phyloP scores from a whole-genome alignment of 2,113 vertebrate genomes.

The Lynx canadensis region DNA sequence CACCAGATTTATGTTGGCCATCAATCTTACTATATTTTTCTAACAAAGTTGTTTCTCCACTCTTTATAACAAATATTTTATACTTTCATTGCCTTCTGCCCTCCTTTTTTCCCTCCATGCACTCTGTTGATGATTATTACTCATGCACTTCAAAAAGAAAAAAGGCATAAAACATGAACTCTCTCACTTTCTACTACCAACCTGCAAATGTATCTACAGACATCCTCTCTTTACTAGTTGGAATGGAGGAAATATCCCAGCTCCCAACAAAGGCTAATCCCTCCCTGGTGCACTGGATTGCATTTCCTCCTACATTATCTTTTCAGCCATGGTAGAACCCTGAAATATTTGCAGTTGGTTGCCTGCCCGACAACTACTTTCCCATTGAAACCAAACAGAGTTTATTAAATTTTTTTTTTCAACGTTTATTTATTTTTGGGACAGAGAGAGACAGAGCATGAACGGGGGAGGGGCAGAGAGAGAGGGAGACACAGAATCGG shows the following conservation, averaged over 20 bases:
- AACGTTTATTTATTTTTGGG: too few species aligned
- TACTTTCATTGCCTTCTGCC: not conserved
- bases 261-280: not conserved
- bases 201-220: not conserved
- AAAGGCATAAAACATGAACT: not conserved
- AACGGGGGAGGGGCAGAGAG: too few species aligned
- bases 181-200: not conserved
- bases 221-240: not conserved
- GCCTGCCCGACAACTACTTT: not conserved
- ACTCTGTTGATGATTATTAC: not conserved
- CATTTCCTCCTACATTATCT: not conserved
- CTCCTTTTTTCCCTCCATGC: not conserved
- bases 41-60: not conserved
- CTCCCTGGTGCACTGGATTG: not conserved
- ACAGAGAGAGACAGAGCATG: too few species aligned
- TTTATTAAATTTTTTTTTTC: too few species aligned
- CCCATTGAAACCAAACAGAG: not conserved
- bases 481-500: too few species aligned
- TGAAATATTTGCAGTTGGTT: not conserved
- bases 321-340: not conserved
- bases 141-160: not conserved
- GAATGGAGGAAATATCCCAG: not conserved
- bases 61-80: not conserved
- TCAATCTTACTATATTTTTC: not conserved
- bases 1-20: not conserved